These are phyloP conservation scores for Pseudachorutes palmiensis DNA, from an alignment of 1,140 invertebrate genomes.

Conservation along the genomic window DNA sequence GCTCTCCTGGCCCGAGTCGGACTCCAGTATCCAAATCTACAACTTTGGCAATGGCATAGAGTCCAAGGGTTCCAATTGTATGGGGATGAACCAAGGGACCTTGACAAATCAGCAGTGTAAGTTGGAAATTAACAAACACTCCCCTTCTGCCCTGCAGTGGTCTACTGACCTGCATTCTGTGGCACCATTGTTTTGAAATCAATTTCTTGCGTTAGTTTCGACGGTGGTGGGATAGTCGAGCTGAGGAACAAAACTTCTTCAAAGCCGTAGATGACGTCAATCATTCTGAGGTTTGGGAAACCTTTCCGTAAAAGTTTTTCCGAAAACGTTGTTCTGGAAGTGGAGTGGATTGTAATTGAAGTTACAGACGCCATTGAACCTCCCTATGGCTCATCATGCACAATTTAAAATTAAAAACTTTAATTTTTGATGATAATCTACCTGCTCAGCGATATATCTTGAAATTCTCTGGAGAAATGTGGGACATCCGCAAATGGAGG, in stretches of 20 bases:
- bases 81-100: neutral
- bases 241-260: neutral
- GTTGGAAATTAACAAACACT: too few relatives aligned
- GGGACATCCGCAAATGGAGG: neutral
- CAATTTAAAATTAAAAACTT: neutral
- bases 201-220: neutral
- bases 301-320: neutral
- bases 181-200: neutral
- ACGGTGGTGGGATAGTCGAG: neutral
- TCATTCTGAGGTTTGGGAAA: neutral
- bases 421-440: neutral
- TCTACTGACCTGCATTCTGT: neutral
- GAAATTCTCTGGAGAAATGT: neutral
- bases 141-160: too few relatives aligned
- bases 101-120: neutral
- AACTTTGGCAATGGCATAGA: neutral
- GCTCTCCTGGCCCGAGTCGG: neutral
- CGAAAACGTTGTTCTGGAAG: neutral
- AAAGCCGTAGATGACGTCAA: slow-evolving; percentile 6
- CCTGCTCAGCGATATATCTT: slow-evolving; percentile 5
- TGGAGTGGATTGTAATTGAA: neutral
- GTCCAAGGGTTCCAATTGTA: slow-evolving; percentile 13
- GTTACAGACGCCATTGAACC: neutral
- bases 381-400: neutral
- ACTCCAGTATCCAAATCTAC: slow-evolving; percentile 7